Evolutionary conservation across 1,140 invertebrate species (phyloP), one percentile per base, ranked within the genome.

Genomic region (Thaumetopoea pityocampa): DNA sequence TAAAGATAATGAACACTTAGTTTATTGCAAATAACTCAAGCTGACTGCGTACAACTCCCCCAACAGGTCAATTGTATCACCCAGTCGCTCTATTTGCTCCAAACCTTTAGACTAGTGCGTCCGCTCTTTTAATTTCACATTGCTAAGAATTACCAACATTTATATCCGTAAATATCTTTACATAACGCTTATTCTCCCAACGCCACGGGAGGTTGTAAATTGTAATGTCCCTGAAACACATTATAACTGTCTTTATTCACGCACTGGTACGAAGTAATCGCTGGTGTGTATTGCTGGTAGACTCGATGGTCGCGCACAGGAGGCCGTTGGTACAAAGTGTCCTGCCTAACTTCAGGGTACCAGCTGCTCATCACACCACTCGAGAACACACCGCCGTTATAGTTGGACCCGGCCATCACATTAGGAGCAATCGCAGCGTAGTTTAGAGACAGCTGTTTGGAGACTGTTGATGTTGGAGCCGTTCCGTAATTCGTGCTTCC

Each of bases 211-310:
- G 79, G 74, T 52, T 79, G 81, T 38, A 85, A 64, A 49, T 67
- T 79, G 26, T 85, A 85, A 58, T 86, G 85, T 53, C 83, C 81
- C 52, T 85, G 82, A 38, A 85, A 85, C 46, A 86, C 55, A 3
- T 76, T 53, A 44, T 85, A 86, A 35, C 82, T 86, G 34, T 86
- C 81, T 37, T 86, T 86, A 2, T 69, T 49, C 1, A 78, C 79
- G 33, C 85, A 85, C 54, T 85, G 82, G 27, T 85, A 86, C 0
- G 64, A 58, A 6, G 57, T 56, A 16, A 85, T 52, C 2, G 69
- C 62, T 4, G 70, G 47, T 0, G 76, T 29, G 38, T 85, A 86
- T 40, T 84, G 74, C 23, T 84, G 80, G 36, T 85, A 85, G 37
- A 71, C 62, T 4, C 76, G 49, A 17, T 57, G 68, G 19, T 70